These are phyloP conservation scores for Peromyscus polionotus DNA, from an alignment of 2,113 vertebrate species.

Conservation along the genomic window DNA sequence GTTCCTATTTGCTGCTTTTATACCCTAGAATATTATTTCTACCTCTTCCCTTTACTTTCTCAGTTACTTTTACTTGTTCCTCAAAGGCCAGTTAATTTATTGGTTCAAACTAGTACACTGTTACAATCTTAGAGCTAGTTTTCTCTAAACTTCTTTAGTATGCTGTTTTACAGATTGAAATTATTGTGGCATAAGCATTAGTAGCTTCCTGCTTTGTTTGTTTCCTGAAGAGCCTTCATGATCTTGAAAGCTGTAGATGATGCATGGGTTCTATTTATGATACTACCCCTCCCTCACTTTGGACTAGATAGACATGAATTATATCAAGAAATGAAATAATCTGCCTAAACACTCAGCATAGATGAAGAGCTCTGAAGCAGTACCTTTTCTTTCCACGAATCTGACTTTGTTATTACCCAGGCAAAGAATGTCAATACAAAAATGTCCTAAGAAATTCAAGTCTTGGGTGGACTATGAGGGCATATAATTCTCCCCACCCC, in stretches of 20 bases:
- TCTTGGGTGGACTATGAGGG: neutral
- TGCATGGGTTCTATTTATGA: neutral
- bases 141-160: neutral
- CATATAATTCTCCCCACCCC: too few relatives aligned
- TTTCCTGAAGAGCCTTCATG: neutral
- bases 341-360: neutral
- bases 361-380: neutral
- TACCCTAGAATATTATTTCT: neutral
- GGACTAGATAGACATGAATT: neutral
- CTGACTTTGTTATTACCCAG: neutral
- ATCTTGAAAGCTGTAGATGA: neutral
- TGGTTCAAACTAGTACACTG: neutral
- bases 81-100: neutral
- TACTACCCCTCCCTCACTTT: fast-evolving
- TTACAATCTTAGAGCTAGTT: neutral
- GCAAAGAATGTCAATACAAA: neutral
- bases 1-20: neutral
- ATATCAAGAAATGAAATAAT: neutral
- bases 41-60: neutral
- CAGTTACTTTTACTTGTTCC: neutral
- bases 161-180: neutral
- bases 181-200: neutral
- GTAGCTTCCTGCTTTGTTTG: neutral
- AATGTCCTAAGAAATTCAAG: neutral
- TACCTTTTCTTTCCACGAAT: neutral